Conservation (phyloP, 2,888 invertebrate genomes). For the Cephalotes varians region DNA sequence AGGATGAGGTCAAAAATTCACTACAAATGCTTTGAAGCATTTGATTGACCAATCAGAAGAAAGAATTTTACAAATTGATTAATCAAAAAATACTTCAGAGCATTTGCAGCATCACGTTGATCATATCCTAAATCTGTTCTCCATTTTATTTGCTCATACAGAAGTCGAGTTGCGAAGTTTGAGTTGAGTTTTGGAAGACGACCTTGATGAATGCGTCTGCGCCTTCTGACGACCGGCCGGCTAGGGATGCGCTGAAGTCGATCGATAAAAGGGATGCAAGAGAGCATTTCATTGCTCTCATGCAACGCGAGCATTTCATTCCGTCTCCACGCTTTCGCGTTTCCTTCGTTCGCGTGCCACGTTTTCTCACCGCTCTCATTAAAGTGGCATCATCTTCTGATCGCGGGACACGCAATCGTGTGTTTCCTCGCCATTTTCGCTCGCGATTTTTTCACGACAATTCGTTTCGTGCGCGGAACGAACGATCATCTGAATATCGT, state of each 20-base stretch:
- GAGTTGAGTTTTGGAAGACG: neutral
- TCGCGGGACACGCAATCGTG: conserved; percentile 29
- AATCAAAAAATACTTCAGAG: too few relatives aligned
- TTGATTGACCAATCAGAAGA: too few relatives aligned
- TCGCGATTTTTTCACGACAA: conserved; percentile 13
- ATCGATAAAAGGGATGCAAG: conserved; percentile 47
- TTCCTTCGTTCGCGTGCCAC: conserved; percentile 32
- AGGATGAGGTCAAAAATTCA: too few relatives aligned
- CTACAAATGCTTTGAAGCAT: too few relatives aligned
- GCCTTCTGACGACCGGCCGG: neutral
- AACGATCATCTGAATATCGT: conserved; percentile 1
- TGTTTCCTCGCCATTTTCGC: neutral
- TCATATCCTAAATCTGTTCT: neutral
- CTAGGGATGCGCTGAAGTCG: neutral
- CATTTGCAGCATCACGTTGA: too few relatives aligned
- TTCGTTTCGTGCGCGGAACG: conserved; percentile 6
- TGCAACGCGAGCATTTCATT: conserved; percentile 22
- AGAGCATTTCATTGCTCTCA: neutral
- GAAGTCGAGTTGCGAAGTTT: neutral
- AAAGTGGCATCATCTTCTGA: neutral
- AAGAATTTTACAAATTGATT: too few relatives aligned
- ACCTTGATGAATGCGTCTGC: conserved; percentile 47
- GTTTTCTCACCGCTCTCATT: conserved; percentile 30
- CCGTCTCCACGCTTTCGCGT: conserved; percentile 44
- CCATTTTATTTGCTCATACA: neutral